These are phyloP conservation scores for Melipona beecheii DNA, from an alignment of 2,888 invertebrate species.

Conservation along the genomic window DNA sequence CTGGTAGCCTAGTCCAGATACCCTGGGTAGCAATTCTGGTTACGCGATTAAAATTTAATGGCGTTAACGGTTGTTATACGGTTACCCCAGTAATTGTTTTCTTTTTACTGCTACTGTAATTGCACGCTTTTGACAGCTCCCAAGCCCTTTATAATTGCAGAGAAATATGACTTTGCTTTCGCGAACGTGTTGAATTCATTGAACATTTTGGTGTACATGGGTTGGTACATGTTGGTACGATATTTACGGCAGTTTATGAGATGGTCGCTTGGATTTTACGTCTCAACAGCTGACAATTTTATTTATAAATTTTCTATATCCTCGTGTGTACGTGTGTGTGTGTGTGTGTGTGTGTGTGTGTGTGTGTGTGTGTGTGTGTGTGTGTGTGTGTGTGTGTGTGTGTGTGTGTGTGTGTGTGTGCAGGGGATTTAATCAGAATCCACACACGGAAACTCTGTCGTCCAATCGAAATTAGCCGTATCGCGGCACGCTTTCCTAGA, in stretches of 20 bases:
- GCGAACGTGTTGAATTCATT: neutral
- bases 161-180: neutral
- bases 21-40: conserved; percentile 27
- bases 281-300: neutral
- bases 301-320: neutral
- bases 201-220: neutral
- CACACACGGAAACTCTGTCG: neutral
- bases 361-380: neutral
- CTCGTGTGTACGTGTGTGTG: neutral
- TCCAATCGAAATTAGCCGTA: conserved; percentile 28
- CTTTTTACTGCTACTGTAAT: conserved; percentile 25
- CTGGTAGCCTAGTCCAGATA: neutral
- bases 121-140: neutral
- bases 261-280: neutral
- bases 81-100: neutral
- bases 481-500: conserved; percentile 16
- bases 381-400: neutral
- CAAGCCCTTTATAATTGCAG: conserved; percentile 1
- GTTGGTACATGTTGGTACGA: neutral
- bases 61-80: conserved; percentile 40
- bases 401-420: neutral
- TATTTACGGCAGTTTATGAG: neutral
- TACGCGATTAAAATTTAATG: conserved; percentile 48
- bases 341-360: neutral
- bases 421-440: conserved; percentile 28